Conservation (phyloP, 2,888 invertebrate genomes). For the Chorisops tibialis region DNA sequence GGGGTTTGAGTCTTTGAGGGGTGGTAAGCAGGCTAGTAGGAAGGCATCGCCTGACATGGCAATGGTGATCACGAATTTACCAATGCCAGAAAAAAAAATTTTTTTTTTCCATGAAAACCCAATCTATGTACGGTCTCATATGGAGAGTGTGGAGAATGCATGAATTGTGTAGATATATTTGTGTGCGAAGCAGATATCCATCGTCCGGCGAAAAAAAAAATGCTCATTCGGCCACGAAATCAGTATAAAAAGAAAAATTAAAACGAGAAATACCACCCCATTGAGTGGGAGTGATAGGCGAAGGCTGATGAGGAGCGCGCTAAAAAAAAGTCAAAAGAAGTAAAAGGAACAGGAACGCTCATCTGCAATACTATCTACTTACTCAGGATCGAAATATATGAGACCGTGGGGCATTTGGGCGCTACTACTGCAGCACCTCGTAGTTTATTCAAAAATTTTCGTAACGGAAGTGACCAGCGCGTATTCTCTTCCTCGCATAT, state of each 20-base stretch:
- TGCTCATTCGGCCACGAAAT: constrained; percentile 28
- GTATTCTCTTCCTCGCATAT: constrained; percentile 24
- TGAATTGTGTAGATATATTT: constrained; percentile 4
- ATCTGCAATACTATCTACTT: constrained; percentile 23
- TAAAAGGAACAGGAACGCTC: constrained; percentile 16
- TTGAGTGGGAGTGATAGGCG: constrained; percentile 3
- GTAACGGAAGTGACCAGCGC: constrained; percentile 32
- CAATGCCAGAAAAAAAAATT: constrained; percentile 23
- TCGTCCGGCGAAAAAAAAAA: constrained; percentile 8
- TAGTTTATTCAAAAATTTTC: constrained; percentile 31
- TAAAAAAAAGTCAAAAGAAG: constrained; percentile 11
- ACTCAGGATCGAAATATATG: constrained; percentile 17
- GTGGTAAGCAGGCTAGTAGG: constrained; percentile 16
- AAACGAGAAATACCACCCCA: constrained; percentile 32
- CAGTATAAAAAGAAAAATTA: constrained; percentile 31
- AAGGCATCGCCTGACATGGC: constrained; percentile 25
- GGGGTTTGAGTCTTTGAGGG: background rate
- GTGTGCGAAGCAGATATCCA: constrained; percentile 17
- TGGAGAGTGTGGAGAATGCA: constrained; percentile 4
- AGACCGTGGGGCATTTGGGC: constrained; percentile 14
- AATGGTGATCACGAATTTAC: constrained; percentile 22
- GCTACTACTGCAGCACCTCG: constrained; percentile 27
- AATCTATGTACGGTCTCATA: constrained; percentile 18
- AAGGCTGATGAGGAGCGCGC: constrained; percentile 9
- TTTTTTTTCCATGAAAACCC: constrained; percentile 17